Conservation (phyloP, 1,140 invertebrate species). For the Heliconius melpomene region DNA sequence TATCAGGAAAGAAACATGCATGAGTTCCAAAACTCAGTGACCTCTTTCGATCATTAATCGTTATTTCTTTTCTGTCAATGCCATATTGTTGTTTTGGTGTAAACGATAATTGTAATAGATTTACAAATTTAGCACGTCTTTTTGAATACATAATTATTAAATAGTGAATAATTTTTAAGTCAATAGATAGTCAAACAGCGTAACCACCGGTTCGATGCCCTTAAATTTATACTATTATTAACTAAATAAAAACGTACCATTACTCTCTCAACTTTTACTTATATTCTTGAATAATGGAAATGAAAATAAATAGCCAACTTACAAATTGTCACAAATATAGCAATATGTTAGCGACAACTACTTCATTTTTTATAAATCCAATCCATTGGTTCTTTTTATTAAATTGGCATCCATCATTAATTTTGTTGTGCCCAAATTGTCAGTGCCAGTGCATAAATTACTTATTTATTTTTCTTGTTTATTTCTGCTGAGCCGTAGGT, state of each 20-base stretch:
- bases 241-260: constrained; percentile 58
- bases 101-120: not conserved
- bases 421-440: constrained; percentile 31
- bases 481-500: not conserved
- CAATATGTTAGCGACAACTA: constrained; percentile 43
- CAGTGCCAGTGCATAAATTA: constrained; percentile 22
- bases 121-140: not conserved
- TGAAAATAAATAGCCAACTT: constrained; percentile 20
- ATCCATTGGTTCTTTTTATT: constrained; percentile 39
- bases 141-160: not conserved
- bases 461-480: constrained; percentile 1
- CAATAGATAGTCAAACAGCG: constrained; percentile 43
- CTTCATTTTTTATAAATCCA: constrained; percentile 54
- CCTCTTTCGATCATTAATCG: constrained; percentile 65
- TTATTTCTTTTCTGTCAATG: constrained; percentile 53
- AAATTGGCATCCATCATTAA: constrained; percentile 44
- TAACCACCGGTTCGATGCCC: constrained; percentile 62
- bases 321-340: constrained; percentile 39
- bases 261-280: constrained; percentile 44
- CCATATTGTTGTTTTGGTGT: constrained; percentile 44
- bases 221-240: constrained; percentile 47
- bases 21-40: constrained; percentile 50
- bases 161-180: constrained; percentile 21
- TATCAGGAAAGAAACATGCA: constrained; percentile 41
- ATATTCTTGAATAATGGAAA: not conserved